Base-by-base conservation (phyloP, 2,888 invertebrate genomes). In the Sicus ferrugineus region DNA sequence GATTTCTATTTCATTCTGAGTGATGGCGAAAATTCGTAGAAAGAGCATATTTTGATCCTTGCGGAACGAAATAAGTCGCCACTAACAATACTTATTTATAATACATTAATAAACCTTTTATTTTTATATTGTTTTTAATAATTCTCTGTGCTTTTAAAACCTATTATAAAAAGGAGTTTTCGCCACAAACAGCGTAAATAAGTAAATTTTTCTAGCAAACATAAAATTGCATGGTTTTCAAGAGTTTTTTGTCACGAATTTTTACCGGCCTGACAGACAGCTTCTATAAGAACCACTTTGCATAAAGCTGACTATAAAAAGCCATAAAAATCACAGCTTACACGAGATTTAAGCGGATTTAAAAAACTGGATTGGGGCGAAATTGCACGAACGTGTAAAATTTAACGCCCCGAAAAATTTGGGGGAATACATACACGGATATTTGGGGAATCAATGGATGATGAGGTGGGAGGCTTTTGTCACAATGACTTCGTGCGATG, bases 241-340 rank as follows among this genome's bases (percentile, higher is more conserved):
- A 4, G 9, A 16, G 1, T 42, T 42, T 42, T 42, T 1, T n/a
- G 42, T 54, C 14, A 26, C 28, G 26, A 23, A 54, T 21, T 54
- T 26, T 3, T 14, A 26, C 54, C 21, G 28, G 14, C 23, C 7
- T 23, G 26, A 16, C 54, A 26, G 26, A n/a, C 52, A 23, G 21
- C 4, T 59, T 59, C 59, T 19, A 34, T 34, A 30, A 59, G 31
- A 67, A 67, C 23, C 58, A 58, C 67, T 67, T 67, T 67, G 58
- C 58, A 67, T 58, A 67, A 67, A 67, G 46, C 67, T 54, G 9
- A n/a, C n/a, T n/a, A n/a, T n/a, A 26, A 26, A 54, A 54, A 54
- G 26, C 54, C 58, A 67, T 59, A 59, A 58, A 58, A 48, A 48
- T 59, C 67, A 48, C 59, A 48, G 59, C 59, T 67, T 67, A 66